Evolutionary conservation across 2,113 vertebrate genomes (phyloP).

Genomic region (Chroicocephalus ridibundus): DNA sequence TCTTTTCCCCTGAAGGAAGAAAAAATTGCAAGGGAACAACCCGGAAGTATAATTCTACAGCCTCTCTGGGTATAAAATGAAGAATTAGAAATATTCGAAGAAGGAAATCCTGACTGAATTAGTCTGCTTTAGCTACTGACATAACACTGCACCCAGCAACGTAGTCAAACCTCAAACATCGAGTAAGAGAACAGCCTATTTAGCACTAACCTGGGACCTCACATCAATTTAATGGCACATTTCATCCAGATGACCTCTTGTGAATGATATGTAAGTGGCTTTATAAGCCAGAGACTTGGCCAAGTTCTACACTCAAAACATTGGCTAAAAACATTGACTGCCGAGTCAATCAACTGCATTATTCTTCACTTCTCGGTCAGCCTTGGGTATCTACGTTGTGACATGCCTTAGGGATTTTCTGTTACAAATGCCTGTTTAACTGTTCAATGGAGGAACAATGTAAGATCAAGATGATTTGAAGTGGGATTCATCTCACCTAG

Average conservation of each 20-base stretch:
- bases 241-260: background rate
- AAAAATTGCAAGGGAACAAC: background rate
- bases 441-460: background rate
- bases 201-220: background rate
- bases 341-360: fast-evolving
- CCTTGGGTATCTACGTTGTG: background rate
- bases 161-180: background rate
- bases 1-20: background rate
- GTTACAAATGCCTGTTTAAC: background rate
- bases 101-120: background rate
- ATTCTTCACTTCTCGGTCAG: background rate
- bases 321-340: background rate
- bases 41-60: background rate
- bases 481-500: background rate
- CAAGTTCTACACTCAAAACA: background rate
- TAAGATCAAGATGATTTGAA: background rate
- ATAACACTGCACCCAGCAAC: background rate
- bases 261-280: background rate
- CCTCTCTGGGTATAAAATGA: background rate
- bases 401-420: background rate
- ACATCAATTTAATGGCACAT: background rate
- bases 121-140: background rate
- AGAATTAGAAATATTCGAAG: background rate
- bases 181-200: background rate
- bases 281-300: background rate